These are phyloP conservation scores for Aphaenogaster rudis DNA, from an alignment of 1,140 invertebrate species.

Conservation along the genomic window DNA sequence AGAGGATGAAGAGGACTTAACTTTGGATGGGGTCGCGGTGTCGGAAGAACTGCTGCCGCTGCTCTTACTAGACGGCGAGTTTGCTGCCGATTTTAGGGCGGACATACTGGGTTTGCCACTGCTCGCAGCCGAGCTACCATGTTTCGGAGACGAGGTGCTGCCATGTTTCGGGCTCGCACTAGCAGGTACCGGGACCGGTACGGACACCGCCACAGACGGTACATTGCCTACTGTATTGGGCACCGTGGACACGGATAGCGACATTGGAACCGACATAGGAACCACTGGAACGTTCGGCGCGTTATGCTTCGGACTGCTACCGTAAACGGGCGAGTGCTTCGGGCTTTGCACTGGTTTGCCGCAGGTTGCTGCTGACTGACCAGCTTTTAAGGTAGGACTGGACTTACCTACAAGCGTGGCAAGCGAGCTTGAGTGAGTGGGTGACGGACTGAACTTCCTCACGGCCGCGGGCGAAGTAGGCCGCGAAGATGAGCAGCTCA, in stretches of 20 bases:
- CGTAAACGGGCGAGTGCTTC: constrained; percentile 92
- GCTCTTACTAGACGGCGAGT: constrained; percentile 87
- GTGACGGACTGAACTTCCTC: constrained; percentile 91
- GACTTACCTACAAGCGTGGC: constrained; percentile 87
- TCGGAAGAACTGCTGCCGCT: constrained; percentile 65
- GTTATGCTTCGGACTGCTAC: constrained; percentile 91
- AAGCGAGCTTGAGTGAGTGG: constrained; percentile 89
- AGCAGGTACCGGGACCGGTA: constrained; percentile 83
- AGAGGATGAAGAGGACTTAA: constrained; percentile 82
- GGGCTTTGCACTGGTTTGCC: constrained; percentile 90
- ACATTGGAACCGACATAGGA: constrained; percentile 42
- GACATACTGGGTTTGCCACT: constrained; percentile 96
- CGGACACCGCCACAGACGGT: constrained; percentile 62
- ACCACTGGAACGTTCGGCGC: constrained; percentile 68
- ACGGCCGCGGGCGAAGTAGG: constrained; percentile 90
- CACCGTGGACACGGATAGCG: constrained; percentile 34
- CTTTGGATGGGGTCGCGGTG: constrained; percentile 69
- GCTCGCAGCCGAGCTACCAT: constrained; percentile 88
- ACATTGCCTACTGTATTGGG: constrained; percentile 78
- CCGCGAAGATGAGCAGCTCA: constrained; percentile 81
- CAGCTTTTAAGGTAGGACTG: constrained; percentile 88
- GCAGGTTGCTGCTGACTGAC: constrained; percentile 79
- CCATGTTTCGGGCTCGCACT: constrained; percentile 90
- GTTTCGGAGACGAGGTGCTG: constrained; percentile 91
- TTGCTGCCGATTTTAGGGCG: constrained; percentile 93